Evolutionary conservation across 64 coral and sea anemone species (phyloP), one percentile per base, ranked within the genome.

Genomic region (Acropora tenuis): DNA sequence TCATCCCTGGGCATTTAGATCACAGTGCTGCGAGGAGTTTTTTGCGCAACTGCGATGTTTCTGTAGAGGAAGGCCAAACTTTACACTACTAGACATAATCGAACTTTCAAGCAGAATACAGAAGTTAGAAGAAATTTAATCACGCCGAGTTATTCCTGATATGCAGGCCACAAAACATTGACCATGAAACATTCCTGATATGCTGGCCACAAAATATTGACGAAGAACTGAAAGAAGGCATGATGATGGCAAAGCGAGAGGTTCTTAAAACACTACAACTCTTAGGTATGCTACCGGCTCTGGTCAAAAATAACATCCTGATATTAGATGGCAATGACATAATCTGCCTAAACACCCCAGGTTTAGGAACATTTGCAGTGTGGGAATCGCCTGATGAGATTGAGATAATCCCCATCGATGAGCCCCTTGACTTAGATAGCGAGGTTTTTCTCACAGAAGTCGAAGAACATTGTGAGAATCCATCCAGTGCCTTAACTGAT

Each of bases 11-110:
- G 77, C 55, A 16, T 92, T 92, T 50, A 83, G 82, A 11, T 92
- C 90, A 10, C 65, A 92, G 40, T 13, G 11, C 11, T 92, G 74
- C 18, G 90, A 92, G 47, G 76, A 92, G 11, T 67, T 86, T 5
- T 92, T 92, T 87, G 84, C 53, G 13, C 78, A 75, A 15, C 13
- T 92, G 16, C 41, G 90, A 0, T 74, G 90, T 5, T 92, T 92
- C 58, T 78, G 53, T 42, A 53, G 82, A 65, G 80, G 83, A 30
- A 92, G 87, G 67, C 86, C 82, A 20, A 69, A 92, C 48, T 72
- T 92, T 45, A 69, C 48, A 48, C 4, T 92, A 4, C 16, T 92
- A 60, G 83, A 92, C 5, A 92, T 87, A 83, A 16, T 90, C 71
- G 82, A 92, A 41, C n/a, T 87, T 4, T 16, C 74, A 4, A 50